phyloP scores from a whole-genome alignment of 2,797 vertebrate species.

The Myotis myotis region DNA sequence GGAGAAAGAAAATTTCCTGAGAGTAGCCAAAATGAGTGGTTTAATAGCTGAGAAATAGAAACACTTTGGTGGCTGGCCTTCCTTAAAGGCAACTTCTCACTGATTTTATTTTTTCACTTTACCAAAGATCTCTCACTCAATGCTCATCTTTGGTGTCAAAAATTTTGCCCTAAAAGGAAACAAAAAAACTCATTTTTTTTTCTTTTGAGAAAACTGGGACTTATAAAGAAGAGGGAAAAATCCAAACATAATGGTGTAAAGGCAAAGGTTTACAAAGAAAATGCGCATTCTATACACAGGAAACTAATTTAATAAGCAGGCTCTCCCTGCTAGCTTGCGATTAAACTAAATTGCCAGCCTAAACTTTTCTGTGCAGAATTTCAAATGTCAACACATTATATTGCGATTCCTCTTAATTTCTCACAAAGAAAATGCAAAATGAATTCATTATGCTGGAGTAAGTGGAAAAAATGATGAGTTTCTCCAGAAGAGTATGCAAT shows the following conservation, averaged over 20 bases:
- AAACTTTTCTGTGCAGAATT: constrained; percentile 85
- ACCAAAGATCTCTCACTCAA: not conserved
- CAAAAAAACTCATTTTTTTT: not conserved
- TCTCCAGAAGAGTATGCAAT: constrained; percentile 87
- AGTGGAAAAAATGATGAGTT: constrained; percentile 89
- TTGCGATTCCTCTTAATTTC: constrained; percentile 88
- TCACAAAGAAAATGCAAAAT: constrained; percentile 88
- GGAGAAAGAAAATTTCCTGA: not conserved
- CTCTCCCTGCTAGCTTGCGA: constrained; percentile 76
- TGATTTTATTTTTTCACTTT: constrained; percentile 41
- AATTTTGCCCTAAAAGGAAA: not conserved
- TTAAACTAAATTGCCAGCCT: constrained; percentile 87
- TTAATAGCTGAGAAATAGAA: not conserved
- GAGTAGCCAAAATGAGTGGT: not conserved
- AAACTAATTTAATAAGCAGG: constrained; percentile 83
- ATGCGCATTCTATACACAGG: constrained; percentile 62
- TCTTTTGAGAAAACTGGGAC: constrained; percentile 45
- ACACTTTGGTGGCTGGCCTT: not conserved
- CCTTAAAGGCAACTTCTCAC: not conserved
- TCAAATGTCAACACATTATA: constrained; percentile 87
- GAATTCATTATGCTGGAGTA: constrained; percentile 88
- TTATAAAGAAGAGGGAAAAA: not conserved
- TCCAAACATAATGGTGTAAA: not conserved
- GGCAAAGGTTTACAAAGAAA: constrained; percentile 69
- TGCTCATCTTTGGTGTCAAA: not conserved